These are phyloP conservation scores for Odontamblyopus rebecca DNA, from an alignment of 2,797 vertebrate species.

Conservation along the genomic window DNA sequence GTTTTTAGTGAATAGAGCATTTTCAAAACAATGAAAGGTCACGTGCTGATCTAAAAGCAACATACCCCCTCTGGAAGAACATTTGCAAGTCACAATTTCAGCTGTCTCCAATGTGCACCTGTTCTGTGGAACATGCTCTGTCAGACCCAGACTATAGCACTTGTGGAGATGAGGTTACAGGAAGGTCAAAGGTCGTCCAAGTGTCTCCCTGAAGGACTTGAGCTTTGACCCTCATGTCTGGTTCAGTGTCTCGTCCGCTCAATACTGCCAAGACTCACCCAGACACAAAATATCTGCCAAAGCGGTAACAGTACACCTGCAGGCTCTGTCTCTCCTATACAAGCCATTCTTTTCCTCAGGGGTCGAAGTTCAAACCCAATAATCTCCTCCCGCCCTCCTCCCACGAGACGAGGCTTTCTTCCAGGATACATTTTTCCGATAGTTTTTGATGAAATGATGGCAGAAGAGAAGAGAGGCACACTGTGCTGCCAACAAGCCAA, in stretches of 20 bases:
- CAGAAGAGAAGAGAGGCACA: slow-evolving; percentile 19
- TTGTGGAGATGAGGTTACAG: not conserved
- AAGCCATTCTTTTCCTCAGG: not conserved
- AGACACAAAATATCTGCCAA: not conserved
- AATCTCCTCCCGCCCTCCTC: not conserved
- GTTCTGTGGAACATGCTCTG: not conserved
- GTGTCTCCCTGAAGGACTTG: not conserved
- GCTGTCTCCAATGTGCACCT: not conserved
- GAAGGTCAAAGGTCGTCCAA: not conserved
- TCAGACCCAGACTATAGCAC: not conserved
- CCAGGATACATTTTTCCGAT: slow-evolving; percentile 45
- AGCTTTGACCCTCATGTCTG: not conserved
- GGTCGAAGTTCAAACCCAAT: slow-evolving; percentile 6
- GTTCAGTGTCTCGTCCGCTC: not conserved
- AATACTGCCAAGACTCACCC: not conserved
- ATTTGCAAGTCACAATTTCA: too few relatives aligned
- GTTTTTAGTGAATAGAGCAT: too few relatives aligned
- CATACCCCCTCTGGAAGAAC: too few relatives aligned
- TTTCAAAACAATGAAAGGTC: too few relatives aligned
- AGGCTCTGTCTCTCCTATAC: not conserved
- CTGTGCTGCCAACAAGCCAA: slow-evolving; percentile 54
- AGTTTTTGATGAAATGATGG: slow-evolving; percentile 30
- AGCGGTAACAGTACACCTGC: not conserved
- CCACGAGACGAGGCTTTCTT: not conserved
- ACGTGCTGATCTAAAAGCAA: too few relatives aligned